These are phyloP conservation scores for Hydropsyche betteni DNA, from an alignment of 2,888 invertebrate genomes.

Conservation along the genomic window DNA sequence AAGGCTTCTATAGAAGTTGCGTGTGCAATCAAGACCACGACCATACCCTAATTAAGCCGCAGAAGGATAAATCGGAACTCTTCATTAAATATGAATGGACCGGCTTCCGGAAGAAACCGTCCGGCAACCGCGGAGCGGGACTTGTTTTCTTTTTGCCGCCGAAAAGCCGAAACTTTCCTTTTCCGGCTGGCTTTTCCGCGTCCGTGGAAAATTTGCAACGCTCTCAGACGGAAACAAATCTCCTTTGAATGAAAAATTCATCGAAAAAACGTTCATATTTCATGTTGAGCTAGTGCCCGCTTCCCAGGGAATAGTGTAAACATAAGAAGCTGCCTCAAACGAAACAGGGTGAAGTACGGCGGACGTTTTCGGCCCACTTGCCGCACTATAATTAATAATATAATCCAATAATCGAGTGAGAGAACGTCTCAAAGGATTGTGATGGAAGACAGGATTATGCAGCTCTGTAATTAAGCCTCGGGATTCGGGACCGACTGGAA, in stretches of 20 bases:
- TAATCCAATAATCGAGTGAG: slow-evolving; percentile 31
- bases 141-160: neutral
- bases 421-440: slow-evolving; percentile 31
- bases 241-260: slow-evolving; percentile 9
- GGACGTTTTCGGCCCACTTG: slow-evolving; percentile 4
- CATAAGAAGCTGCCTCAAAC: neutral
- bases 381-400: slow-evolving; percentile 23
- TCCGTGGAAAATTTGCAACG: neutral
- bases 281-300: neutral
- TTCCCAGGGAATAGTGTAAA: neutral
- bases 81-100: slow-evolving; percentile 24
- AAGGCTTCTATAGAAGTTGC: neutral
- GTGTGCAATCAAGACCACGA: slow-evolving; percentile 25
- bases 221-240: neutral
- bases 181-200: neutral
- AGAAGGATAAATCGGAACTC: slow-evolving; percentile 17
- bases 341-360: neutral
- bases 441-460: slow-evolving; percentile 34
- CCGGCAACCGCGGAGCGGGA: neutral
- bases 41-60: neutral
- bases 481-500: slow-evolving; percentile 1
- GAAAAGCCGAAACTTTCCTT: slow-evolving; percentile 2
- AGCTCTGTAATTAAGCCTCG: slow-evolving; percentile 45
- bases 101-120: neutral
- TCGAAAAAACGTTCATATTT: neutral